Evolutionary conservation across 2,888 invertebrate species (phyloP).

Genomic region (Nomada goodeniana): DNA sequence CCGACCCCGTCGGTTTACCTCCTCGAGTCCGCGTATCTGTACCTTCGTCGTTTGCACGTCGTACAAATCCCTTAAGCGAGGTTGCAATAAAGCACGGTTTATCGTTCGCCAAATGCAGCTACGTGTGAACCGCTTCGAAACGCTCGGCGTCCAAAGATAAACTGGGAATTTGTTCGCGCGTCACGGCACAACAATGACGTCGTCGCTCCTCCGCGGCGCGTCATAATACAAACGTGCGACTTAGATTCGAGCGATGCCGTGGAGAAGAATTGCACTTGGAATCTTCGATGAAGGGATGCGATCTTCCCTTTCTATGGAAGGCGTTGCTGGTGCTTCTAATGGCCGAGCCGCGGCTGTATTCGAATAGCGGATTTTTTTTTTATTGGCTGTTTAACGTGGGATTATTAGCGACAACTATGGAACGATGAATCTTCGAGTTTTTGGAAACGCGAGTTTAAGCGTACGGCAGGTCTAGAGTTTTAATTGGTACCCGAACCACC

Average conservation of each 20-base stretch:
- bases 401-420: no score
- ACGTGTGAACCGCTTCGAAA: constrained; percentile 64
- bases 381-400: no score
- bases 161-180: constrained; percentile 50
- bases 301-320: background rate
- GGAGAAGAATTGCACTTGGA: constrained; percentile 7
- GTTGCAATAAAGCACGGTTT: constrained; percentile 79
- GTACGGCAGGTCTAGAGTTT: no score
- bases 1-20: constrained; percentile 73
- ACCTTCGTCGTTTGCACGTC: constrained; percentile 80
- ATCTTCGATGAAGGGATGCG: background rate
- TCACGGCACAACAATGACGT: constrained; percentile 19
- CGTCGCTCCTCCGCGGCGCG: constrained; percentile 19
- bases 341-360: no score
- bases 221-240: constrained; percentile 22
- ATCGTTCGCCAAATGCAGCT: constrained; percentile 74
- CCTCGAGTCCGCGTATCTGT: constrained; percentile 73
- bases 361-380: no score
- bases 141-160: constrained; percentile 48
- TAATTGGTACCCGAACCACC: no score
- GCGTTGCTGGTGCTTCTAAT: no score
- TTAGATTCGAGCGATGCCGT: background rate
- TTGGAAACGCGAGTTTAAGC: no score
- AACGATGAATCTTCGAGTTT: no score
- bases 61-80: constrained; percentile 80